A percentile compares a stretch with the other conserved stretches of the same genome.
Evolutionary conservation across 2,888 invertebrate species (phyloP).

Genomic region (Drosophila subsilvestris): DNA sequence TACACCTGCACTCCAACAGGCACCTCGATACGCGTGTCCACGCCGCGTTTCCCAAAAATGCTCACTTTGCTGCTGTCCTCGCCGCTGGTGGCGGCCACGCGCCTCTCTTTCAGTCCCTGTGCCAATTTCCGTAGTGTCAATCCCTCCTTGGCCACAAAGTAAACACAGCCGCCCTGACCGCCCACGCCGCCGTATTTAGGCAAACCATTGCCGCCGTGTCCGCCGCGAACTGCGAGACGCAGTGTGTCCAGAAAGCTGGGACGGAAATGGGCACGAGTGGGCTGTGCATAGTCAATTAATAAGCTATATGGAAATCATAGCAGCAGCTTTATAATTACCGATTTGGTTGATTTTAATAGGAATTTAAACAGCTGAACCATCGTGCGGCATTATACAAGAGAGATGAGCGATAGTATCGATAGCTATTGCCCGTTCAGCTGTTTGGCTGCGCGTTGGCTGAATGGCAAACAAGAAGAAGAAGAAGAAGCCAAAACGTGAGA

Average conservation of each 20-base stretch:
- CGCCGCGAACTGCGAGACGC: conserved; percentile 91
- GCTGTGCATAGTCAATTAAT: conserved; percentile 50
- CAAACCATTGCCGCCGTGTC: conserved; percentile 89
- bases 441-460: conserved; percentile 20
- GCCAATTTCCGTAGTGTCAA: conserved; percentile 86
- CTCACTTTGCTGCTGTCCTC: conserved; percentile 90
- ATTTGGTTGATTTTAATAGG: conserved; percentile 75
- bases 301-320: background rate
- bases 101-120: conserved; percentile 71
- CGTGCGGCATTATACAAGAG: conserved; percentile 17
- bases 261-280: conserved; percentile 74
- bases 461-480: conserved; percentile 18
- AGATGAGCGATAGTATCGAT: conserved; percentile 19
- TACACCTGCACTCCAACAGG: conserved; percentile 92
- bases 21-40: conserved; percentile 89
- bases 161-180: conserved; percentile 95
- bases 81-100: conserved; percentile 87
- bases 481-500: conserved; percentile 53
- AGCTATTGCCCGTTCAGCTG: background rate
- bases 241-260: conserved; percentile 91
- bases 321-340: conserved; percentile 54
- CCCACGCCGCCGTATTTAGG: conserved; percentile 95
- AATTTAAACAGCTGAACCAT: conserved; percentile 82
- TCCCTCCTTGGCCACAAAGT: conserved; percentile 88
- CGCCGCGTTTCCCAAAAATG: conserved; percentile 90